Evolutionary conservation across 2,888 invertebrate species (phyloP), one percentile per base, ranked within the genome.

Genomic region (Ferrisia virgata): DNA sequence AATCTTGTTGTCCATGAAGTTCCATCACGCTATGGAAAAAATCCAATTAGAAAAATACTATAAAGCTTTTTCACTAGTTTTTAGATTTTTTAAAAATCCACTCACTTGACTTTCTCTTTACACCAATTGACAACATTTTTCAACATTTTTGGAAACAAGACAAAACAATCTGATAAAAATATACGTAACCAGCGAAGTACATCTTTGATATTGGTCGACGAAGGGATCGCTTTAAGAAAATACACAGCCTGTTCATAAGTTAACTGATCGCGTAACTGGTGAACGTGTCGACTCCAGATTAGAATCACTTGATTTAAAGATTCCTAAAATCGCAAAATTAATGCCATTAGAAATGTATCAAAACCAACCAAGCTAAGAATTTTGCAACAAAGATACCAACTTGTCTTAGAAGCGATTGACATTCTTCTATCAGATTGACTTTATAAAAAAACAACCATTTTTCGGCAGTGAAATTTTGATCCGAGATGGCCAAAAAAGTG

Each of bases 391-490:
- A n/a, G 36, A 81, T 6, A 86, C 88, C 87, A 87, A 90, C 90
- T 86, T 88, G 87, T 86, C 88, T 87, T 64, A 91, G 87, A 85
- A 88, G 87, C 15, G 86, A 87, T 79, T 88, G 88, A 80, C 89
- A 88, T 86, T 89, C 88, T 13, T 88, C 87, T 64, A 90, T 87
- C 33, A 90, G 87, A 87, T 90, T 87, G 8, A 88, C 87, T 18
- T 87, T 86, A 4, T 87, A 88, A 87, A 91, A 91, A 85, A 87
- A 86, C 6, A 87, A 86, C 91, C 91, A 91, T 43, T 89, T 87
- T 43, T 88, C 87, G 47, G 88, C 87, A 86, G 11, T 87, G 85
- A 64, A 86, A 78, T n/a, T 85, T 84, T 85, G 80, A 76, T 85
- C 87, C 36, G 84, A 85, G 79, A 87, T 86, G 69, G 85, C 85